Conservation (phyloP, 2,888 invertebrate genomes). For the Coelogynopora nodosa region DNA sequence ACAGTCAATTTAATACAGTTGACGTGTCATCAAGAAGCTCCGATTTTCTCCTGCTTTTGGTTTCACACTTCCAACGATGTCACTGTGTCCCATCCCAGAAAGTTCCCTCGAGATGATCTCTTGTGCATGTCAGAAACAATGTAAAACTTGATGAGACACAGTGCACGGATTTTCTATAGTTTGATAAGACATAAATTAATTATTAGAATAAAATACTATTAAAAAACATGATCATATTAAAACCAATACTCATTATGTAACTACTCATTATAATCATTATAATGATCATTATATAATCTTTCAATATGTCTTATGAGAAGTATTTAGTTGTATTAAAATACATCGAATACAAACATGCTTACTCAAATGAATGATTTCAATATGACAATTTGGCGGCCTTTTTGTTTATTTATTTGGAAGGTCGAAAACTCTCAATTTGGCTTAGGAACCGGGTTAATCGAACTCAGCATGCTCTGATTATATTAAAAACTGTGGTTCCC, state of each 20-base stretch:
- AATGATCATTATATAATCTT: background rate
- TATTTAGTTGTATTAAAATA: too few species aligned
- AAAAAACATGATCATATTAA: background rate
- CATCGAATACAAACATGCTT: background rate
- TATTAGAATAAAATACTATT: background rate
- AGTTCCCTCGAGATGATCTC: constrained; percentile 1
- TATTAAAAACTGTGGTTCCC: background rate
- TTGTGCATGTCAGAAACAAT: constrained; percentile 23
- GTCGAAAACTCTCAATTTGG: background rate
- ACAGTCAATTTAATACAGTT: constrained; percentile 12
- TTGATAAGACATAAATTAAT: constrained; percentile 25
- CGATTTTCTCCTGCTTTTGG: constrained; percentile 13
- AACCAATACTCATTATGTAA: background rate
- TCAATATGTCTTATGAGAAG: background rate
- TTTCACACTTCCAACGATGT: constrained; percentile 13
- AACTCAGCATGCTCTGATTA: background rate
- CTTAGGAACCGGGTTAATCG: background rate
- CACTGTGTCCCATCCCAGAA: too few species aligned
- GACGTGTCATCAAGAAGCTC: constrained; percentile 11
- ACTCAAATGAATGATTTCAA: background rate
- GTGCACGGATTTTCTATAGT: background rate
- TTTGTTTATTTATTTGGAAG: background rate
- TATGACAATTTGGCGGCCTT: background rate
- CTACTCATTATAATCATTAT: too few species aligned
- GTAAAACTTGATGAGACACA: constrained; percentile 15